Percentiles rank a stretch among this genome's conserved stretches.
Evolutionary conservation across 2,113 vertebrate genomes (phyloP).

Genomic region (Nematolebias whitei): DNA sequence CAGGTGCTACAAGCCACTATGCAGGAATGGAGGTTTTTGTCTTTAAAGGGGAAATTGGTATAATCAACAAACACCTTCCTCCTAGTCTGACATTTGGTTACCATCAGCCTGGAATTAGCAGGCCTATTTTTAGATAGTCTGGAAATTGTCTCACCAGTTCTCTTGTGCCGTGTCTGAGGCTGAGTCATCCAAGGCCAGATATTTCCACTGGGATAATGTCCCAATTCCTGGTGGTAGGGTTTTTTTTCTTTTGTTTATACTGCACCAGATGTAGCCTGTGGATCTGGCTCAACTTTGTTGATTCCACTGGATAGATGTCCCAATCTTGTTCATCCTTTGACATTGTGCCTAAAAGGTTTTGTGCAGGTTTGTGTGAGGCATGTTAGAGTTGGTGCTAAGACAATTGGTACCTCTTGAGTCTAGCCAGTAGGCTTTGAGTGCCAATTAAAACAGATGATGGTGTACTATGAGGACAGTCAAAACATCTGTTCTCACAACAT

Average conservation of each 20-base stretch:
- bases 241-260: constrained; percentile 61
- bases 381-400: constrained; percentile 15
- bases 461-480: constrained; percentile 72
- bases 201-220: constrained; percentile 75
- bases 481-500: constrained; percentile 78
- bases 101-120: constrained; percentile 68
- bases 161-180: constrained; percentile 56
- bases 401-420: constrained; percentile 57
- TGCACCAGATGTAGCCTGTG: constrained; percentile 47
- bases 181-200: constrained; percentile 77
- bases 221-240: constrained; percentile 51
- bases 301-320: constrained; percentile 44
- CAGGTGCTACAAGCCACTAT: constrained; percentile 40
- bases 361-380: constrained; percentile 39
- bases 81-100: constrained; percentile 70
- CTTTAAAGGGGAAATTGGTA: constrained; percentile 31
- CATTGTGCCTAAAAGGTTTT: constrained; percentile 57
- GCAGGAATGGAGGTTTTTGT: constrained; percentile 36
- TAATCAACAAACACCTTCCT: constrained; percentile 40
- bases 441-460: constrained; percentile 73
- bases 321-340: constrained; percentile 45
- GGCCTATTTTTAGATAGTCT: constrained; percentile 76
- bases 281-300: constrained; percentile 48
- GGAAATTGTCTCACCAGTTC: constrained; percentile 71
- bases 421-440: constrained; percentile 58